Evolutionary conservation across 2,113 vertebrate species (phyloP).

Genomic region (Arizona elegans): DNA sequence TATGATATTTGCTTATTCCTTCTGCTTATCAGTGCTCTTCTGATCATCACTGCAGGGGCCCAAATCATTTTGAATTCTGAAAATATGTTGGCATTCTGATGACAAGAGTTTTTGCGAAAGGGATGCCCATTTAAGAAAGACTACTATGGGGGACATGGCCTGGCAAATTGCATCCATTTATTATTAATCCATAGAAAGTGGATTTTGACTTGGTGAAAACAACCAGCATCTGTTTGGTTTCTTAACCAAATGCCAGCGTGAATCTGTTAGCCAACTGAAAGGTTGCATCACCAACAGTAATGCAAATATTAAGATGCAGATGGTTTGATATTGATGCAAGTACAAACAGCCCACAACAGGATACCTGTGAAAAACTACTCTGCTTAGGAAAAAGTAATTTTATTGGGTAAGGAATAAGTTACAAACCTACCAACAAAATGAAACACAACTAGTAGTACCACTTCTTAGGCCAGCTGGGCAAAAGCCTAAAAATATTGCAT

Average conservation of each 20-base stretch:
- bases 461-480: constrained; percentile 32
- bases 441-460: constrained; percentile 42
- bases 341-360: constrained; percentile 17
- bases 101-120: not conserved
- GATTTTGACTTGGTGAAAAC: not conserved
- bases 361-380: constrained; percentile 3
- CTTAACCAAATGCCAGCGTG: not conserved
- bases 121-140: not conserved
- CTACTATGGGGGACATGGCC: not conserved
- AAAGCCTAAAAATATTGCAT: not conserved
- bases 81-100: not conserved
- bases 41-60: not conserved
- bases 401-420: constrained; percentile 30
- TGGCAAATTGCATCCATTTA: not conserved
- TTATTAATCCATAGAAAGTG: not conserved
- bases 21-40: not conserved
- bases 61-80: not conserved
- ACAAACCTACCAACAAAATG: constrained; percentile 21
- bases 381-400: not conserved
- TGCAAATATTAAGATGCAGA: not conserved
- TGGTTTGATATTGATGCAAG: not conserved
- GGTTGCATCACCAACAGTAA: not conserved
- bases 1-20: not conserved
- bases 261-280: not conserved
- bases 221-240: not conserved